phyloP scores from a whole-genome alignment of 92 coral and sea anemone species.

The Virgularia gustaviana region DNA sequence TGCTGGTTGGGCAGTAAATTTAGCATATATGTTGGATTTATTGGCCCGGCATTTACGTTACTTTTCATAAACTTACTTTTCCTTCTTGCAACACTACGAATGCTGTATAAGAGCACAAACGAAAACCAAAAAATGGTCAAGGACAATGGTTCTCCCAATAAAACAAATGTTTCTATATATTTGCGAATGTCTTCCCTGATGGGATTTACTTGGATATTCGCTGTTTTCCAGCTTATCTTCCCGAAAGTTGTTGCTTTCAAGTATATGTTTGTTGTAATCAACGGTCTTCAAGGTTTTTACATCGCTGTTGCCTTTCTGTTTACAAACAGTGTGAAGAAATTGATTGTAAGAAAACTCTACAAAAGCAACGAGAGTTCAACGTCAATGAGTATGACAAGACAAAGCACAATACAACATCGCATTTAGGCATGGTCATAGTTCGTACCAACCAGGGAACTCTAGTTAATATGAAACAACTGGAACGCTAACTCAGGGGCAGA shows the following conservation, averaged over 20 bases:
- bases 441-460: too few species aligned
- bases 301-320: conserved; percentile 18
- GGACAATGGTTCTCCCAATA: neutral
- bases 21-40: conserved; percentile 5
- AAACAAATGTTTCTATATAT: conserved; percentile 11
- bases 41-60: neutral
- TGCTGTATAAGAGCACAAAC: conserved; percentile 3
- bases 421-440: too few species aligned
- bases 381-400: too few species aligned
- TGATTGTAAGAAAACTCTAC: too few species aligned
- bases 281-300: conserved; percentile 23
- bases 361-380: too few species aligned
- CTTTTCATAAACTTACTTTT: neutral
- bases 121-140: conserved; percentile 9
- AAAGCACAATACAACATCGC: too few species aligned
- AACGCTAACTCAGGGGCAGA: too few species aligned
- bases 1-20: conserved; percentile 32
- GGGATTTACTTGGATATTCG: conserved; percentile 18
- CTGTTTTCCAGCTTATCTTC: neutral
- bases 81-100: neutral
- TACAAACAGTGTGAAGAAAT: conserved; percentile 9
- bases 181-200: conserved; percentile 1
- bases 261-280: conserved; percentile 3
- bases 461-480: too few species aligned
- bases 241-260: conserved; percentile 1